Percentiles rank a stretch among this genome's conserved stretches.
These are phyloP conservation scores for Ennomos fuscantarius DNA, from an alignment of 2,888 invertebrate genomes.

Conservation along the genomic window DNA sequence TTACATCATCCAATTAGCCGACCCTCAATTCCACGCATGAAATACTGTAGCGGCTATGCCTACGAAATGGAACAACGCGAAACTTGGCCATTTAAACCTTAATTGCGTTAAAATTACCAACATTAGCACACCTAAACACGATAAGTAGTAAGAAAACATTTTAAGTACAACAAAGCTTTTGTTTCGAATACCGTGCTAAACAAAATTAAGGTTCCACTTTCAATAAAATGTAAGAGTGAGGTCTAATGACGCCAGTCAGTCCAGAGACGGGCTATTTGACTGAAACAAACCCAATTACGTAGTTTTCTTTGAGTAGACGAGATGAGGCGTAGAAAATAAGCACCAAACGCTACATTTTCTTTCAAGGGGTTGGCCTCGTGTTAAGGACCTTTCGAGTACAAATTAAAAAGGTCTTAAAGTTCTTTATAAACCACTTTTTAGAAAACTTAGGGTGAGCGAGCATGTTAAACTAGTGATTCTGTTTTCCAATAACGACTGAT, in stretches of 20 bases:
- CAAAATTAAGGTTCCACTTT: conserved; percentile 46
- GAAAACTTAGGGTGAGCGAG: conserved; percentile 5
- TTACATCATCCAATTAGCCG: conserved; percentile 28
- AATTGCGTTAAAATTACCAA: conserved; percentile 42
- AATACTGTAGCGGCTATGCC: conserved; percentile 15
- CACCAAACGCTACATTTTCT: conserved; percentile 34
- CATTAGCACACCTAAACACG: conserved; percentile 38
- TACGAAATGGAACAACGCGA: conserved; percentile 26
- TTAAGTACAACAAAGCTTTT: conserved; percentile 42
- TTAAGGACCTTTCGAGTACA: conserved; percentile 28
- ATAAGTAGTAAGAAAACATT: conserved; percentile 44
- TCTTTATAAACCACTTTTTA: conserved; percentile 13
- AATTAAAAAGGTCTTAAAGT: conserved; percentile 27
- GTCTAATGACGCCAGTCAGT: conserved; percentile 53
- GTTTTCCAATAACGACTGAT: too few species aligned
- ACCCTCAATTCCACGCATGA: conserved; percentile 16
- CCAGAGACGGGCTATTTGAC: conserved; percentile 54
- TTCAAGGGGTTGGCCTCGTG: conserved; percentile 35
- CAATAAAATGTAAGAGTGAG: conserved; percentile 54
- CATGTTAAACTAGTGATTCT: not conserved
- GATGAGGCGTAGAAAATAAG: conserved; percentile 43
- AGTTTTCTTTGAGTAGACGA: conserved; percentile 55
- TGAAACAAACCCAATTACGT: conserved; percentile 59
- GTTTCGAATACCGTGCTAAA: conserved; percentile 38
- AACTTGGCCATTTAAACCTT: conserved; percentile 30